phyloP scores from a whole-genome alignment of 2,797 vertebrate genomes.

The Antennarius maculatus region DNA sequence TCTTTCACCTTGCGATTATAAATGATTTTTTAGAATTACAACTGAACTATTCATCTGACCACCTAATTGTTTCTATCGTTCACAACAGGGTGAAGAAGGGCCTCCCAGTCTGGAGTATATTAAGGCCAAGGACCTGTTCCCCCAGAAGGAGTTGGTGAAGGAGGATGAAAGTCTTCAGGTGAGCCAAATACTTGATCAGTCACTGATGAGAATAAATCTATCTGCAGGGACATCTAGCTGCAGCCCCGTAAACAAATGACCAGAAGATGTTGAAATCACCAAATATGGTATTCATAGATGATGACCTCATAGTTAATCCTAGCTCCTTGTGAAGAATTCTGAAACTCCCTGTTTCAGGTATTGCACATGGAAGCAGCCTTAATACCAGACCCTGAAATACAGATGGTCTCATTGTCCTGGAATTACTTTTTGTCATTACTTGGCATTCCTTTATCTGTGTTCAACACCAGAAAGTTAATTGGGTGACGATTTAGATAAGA shows the following conservation, averaged over 20 bases:
- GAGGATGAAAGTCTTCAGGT: constrained; percentile 98
- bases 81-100: constrained; percentile 93
- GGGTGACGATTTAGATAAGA: not conserved
- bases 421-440: not conserved
- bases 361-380: not conserved
- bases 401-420: not conserved
- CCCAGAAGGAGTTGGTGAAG: constrained; percentile 96
- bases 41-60: constrained; percentile 5
- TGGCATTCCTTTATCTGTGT: constrained; percentile 6
- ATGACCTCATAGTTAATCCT: constrained; percentile 30
- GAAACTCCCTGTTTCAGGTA: constrained; percentile 12
- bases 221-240: constrained; percentile 9
- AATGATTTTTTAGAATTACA: not conserved
- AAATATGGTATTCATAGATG: constrained; percentile 16
- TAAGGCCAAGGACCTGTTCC: constrained; percentile 99
- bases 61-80: constrained; percentile 47
- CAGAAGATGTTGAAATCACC: constrained; percentile 17
- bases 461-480: constrained; percentile 8
- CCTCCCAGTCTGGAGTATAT: constrained; percentile 99
- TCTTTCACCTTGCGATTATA: not conserved
- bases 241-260: constrained; percentile 10
- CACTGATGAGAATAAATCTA: not conserved
- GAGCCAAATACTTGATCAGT: constrained; percentile 15
- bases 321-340: constrained; percentile 7
- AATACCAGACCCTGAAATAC: constrained; percentile 2